A percentile compares a stretch with the other conserved stretches of the same genome.
Conservation (phyloP, 35 echinoderm and acorn worm genomes). For the Lytechinus variegatus region DNA sequence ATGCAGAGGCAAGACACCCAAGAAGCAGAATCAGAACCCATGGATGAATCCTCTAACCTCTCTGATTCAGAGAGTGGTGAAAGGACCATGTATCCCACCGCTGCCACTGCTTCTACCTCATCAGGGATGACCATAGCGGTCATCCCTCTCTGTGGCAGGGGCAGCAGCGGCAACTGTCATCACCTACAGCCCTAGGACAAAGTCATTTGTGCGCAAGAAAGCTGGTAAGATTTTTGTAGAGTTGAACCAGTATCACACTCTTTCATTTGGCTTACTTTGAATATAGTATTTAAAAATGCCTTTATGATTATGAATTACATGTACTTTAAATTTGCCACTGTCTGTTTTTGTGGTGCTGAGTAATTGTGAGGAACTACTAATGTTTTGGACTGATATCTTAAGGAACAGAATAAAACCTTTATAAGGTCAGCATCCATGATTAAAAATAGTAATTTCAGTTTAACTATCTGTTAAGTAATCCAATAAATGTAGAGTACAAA, state of each 20-base stretch:
- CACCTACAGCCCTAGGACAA: not conserved
- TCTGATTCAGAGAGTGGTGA: slow-evolving; percentile 43
- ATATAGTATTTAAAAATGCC: too few relatives aligned
- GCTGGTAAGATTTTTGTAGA: not conserved
- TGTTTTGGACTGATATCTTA: too few relatives aligned
- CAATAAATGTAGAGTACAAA: too few relatives aligned
- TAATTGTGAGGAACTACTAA: too few relatives aligned
- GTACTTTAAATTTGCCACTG: too few relatives aligned
- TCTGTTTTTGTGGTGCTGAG: too few relatives aligned
- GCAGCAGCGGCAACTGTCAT: not conserved
- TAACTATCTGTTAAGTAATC: too few relatives aligned
- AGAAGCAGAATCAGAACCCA: slow-evolving; percentile 6
- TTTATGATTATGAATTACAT: too few relatives aligned
- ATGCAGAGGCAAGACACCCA: slow-evolving; percentile 58
- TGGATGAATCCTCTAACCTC: not conserved
- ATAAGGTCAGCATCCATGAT: too few relatives aligned
- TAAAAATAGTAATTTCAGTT: too few relatives aligned
- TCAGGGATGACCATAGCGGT: too few relatives aligned
- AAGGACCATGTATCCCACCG: not conserved
- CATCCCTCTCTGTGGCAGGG: not conserved
- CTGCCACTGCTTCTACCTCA: slow-evolving; percentile 9
- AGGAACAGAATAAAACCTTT: too few relatives aligned
- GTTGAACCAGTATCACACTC: not conserved
- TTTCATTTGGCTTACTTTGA: not conserved
- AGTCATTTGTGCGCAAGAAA: slow-evolving; percentile 8